Percentiles rank a stretch among this genome's conserved stretches.
Evolutionary conservation across 2,113 vertebrate genomes (phyloP).

Genomic region (Rhizomys pruinosus): DNA sequence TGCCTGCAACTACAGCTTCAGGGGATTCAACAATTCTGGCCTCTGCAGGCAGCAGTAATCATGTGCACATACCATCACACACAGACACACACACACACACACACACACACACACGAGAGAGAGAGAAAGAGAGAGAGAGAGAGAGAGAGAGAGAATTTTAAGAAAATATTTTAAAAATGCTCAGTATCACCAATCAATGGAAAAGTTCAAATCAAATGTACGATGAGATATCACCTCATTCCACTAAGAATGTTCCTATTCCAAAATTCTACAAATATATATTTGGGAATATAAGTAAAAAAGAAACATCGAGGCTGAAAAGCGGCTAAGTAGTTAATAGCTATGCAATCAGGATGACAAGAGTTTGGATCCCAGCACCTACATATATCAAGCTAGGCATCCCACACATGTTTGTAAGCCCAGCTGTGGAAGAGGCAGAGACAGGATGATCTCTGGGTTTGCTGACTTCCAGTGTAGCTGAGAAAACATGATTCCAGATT

Average conservation of each 20-base stretch:
- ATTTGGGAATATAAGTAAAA: neutral
- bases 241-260: too few relatives aligned
- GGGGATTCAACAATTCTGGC: accelerated
- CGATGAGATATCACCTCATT: neutral
- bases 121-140: too few relatives aligned
- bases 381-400: too few relatives aligned
- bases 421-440: neutral
- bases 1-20: neutral
- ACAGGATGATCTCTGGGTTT: neutral
- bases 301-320: too few relatives aligned
- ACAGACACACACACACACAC: too few relatives aligned
- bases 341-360: neutral
- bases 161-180: neutral
- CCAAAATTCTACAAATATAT: too few relatives aligned
- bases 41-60: too few relatives aligned
- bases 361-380: neutral
- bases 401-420: too few relatives aligned
- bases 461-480: too few relatives aligned
- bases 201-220: neutral
- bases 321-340: neutral
- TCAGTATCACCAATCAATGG: neutral
- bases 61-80: neutral
- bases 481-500: too few relatives aligned
- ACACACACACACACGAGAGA: neutral
- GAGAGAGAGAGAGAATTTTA: too few relatives aligned